These are phyloP conservation scores for Philypnodon macrostomus DNA, from an alignment of 2,797 vertebrate species.

Conservation along the genomic window DNA sequence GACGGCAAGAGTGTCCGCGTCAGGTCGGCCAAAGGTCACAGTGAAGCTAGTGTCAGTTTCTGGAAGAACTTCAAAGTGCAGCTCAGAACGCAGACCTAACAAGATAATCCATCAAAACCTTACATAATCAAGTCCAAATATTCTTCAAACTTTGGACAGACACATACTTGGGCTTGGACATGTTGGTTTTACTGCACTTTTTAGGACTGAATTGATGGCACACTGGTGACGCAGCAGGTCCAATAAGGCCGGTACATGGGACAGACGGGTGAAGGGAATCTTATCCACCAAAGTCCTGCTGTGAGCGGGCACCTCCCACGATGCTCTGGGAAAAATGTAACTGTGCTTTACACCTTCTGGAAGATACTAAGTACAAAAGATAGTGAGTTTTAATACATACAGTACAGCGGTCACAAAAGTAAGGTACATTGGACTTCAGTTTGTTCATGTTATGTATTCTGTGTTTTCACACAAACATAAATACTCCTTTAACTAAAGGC, in stretches of 20 bases:
- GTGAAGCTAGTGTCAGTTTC: constrained; percentile 77
- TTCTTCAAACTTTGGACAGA: not conserved
- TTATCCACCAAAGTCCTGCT: constrained; percentile 66
- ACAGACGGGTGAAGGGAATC: constrained; percentile 81
- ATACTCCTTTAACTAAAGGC: no score
- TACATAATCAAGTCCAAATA: not conserved
- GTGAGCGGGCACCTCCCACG: constrained; percentile 47
- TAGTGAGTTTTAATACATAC: not conserved
- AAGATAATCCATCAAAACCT: constrained; percentile 4
- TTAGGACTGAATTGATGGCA: constrained; percentile 76
- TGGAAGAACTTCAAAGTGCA: constrained; percentile 82
- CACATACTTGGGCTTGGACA: constrained; percentile 51
- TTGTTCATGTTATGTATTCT: no score
- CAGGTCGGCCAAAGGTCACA: constrained; percentile 77
- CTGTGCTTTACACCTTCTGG: constrained; percentile 70
- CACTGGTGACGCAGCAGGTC: constrained; percentile 81
- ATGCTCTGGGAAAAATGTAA: constrained; percentile 68
- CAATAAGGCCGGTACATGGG: constrained; percentile 76
- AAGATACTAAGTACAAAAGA: constrained; percentile 64
- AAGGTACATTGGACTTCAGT: no score
- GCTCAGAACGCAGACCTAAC: constrained; percentile 59
- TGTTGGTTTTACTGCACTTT: constrained; percentile 71
- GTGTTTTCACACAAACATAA: no score
- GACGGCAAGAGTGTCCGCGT: constrained; percentile 70
- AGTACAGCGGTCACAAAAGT: no score